phyloP scores from a whole-genome alignment of 2,888 invertebrate species.

The Idaea dimidiata region DNA sequence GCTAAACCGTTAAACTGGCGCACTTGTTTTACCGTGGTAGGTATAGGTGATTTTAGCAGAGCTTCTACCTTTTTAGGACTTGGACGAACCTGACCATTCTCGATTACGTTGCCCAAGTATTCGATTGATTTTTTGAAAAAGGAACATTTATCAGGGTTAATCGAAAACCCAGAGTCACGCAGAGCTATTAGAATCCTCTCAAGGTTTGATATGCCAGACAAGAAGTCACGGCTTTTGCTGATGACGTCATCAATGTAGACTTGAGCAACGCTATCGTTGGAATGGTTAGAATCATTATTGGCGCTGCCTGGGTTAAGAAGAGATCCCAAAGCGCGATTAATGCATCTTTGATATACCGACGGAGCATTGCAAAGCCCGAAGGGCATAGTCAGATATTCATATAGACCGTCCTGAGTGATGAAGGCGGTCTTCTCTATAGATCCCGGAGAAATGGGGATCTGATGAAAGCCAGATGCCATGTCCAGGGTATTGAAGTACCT shows the following conservation, averaged over 20 bases:
- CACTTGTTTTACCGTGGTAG: no score
- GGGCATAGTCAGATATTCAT: no score
- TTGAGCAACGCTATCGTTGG: slow-evolving; percentile 35
- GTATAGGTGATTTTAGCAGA: no score
- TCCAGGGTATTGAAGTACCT: slow-evolving; percentile 12
- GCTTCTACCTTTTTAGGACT: slow-evolving; percentile 36
- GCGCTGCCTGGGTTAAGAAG: no score
- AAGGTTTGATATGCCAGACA: slow-evolving; percentile 21
- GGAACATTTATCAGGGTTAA: slow-evolving; percentile 29
- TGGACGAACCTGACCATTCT: slow-evolving; percentile 31
- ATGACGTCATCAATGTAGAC: slow-evolving; percentile 42
- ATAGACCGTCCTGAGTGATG: no score
- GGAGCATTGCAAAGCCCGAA: no score
- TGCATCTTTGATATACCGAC: no score
- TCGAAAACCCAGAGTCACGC: slow-evolving; percentile 32
- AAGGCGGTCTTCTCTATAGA: slow-evolving; percentile 38
- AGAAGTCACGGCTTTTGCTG: slow-evolving; percentile 21
- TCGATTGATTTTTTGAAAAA: slow-evolving; percentile 34
- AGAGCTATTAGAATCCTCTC: slow-evolving; percentile 30
- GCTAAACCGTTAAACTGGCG: no score
- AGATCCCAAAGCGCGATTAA: no score
- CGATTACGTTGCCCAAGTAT: slow-evolving; percentile 33
- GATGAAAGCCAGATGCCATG: no score
- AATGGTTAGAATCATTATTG: slow-evolving; percentile 13
- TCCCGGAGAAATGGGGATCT: slow-evolving; percentile 24